Evolutionary conservation across 2,888 invertebrate genomes (phyloP).

Genomic region (Clitarchus hookeri): DNA sequence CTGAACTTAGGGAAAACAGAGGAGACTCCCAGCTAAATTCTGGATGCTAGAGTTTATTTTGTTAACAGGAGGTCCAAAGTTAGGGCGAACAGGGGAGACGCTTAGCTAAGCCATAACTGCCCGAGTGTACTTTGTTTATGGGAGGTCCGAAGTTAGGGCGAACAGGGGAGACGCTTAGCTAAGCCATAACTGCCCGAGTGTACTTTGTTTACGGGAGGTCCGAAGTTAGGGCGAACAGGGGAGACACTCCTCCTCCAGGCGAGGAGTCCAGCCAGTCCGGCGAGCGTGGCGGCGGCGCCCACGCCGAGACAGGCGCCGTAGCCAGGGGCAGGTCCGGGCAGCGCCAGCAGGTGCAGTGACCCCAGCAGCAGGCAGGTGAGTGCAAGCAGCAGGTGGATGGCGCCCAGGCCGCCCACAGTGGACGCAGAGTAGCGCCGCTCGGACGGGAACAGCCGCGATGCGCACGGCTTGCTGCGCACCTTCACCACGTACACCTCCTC

Average conservation of each 20-base stretch:
- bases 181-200: no score
- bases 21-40: no score
- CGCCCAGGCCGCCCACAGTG: conserved; percentile 66
- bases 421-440: conserved; percentile 70
- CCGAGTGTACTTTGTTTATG: no score
- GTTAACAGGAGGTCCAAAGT: no score
- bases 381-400: conserved; percentile 66
- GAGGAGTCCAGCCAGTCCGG: conserved; percentile 57
- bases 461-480: conserved; percentile 66
- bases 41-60: no score
- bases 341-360: conserved; percentile 57
- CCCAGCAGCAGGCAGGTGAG: conserved; percentile 63
- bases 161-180: no score
- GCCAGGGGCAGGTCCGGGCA: conserved; percentile 21
- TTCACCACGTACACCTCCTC: conserved; percentile 71
- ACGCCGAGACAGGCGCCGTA: conserved; percentile 40
- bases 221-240: no score
- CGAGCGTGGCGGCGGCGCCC: conserved; percentile 40
- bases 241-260: conserved; percentile 60
- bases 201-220: no score
- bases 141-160: no score
- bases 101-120: no score
- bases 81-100: no score
- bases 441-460: conserved; percentile 65
- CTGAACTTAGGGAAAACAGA: no score